Evolutionary conservation across 1,140 invertebrate genomes (phyloP).

Genomic region (Elymnias hypermnestra): DNA sequence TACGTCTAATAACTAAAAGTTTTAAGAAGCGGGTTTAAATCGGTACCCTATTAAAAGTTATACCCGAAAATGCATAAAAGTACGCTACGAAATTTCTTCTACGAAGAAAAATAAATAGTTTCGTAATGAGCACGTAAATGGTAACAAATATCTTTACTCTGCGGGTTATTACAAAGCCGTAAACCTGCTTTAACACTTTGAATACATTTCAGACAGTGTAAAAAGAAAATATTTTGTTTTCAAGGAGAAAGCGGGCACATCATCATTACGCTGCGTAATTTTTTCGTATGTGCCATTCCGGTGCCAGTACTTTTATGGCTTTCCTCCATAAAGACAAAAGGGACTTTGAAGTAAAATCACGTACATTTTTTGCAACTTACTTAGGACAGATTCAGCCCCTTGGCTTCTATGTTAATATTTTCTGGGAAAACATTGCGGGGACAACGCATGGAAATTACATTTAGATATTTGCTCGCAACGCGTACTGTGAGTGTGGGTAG

Average conservation of each 20-base stretch:
- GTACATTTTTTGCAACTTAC: conserved; percentile 76
- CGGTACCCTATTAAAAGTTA: conserved; percentile 32
- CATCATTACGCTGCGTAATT: conserved; percentile 73
- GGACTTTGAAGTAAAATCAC: conserved; percentile 76
- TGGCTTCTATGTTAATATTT: conserved; percentile 74
- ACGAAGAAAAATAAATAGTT: conserved; percentile 29
- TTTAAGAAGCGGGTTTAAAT: conserved; percentile 30
- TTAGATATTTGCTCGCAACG: conserved; percentile 71
- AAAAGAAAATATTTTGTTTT: conserved; percentile 70
- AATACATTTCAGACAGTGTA: conserved; percentile 64
- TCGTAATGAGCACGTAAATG: conserved; percentile 28
- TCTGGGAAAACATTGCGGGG: conserved; percentile 73
- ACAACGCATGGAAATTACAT: conserved; percentile 75
- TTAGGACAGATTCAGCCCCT: conserved; percentile 73
- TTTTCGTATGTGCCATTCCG: conserved; percentile 71
- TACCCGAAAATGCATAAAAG: conserved; percentile 22
- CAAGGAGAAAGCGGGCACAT: conserved; percentile 67
- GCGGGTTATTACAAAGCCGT: conserved; percentile 34
- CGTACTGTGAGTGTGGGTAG: conserved; percentile 62
- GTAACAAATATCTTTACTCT: conserved; percentile 8
- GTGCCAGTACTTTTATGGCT: conserved; percentile 71
- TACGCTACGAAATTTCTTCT: conserved; percentile 16
- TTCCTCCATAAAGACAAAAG: conserved; percentile 74
- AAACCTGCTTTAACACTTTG: conserved; percentile 38
- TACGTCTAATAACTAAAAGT: conserved; percentile 26